Evolutionary conservation across 2,888 invertebrate genomes (phyloP), one percentile per base, ranked within the genome.

Genomic region (Apodemia hepburni): DNA sequence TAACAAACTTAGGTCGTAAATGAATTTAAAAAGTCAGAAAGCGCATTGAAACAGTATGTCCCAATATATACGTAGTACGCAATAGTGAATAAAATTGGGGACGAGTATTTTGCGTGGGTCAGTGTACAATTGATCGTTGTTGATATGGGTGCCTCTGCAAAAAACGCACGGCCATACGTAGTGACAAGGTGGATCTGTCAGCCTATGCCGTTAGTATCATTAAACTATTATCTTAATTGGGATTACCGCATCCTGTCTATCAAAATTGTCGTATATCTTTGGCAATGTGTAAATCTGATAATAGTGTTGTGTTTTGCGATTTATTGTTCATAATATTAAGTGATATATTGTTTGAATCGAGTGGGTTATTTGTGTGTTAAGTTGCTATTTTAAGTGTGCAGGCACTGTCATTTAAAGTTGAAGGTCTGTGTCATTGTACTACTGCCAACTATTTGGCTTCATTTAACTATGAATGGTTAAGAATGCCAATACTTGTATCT

Each of bases 131-230:
- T 80, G 84, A 78, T 74, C 80, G 81, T 76, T 74, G 74, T 78
- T 84, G 87, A 82, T 78, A 92, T 92, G 92, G 92, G 92, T 73
- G 89, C 88, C 68, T 86, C 91, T 65, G 86, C 88, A 71, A 91
- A 73, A 75, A 88, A 88, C 82, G 82, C 91, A 66, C 85, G 92
- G 58, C 91, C 90, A n/a, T 85, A 90, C 82, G 87, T 89, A 67
- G 84, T 92, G 68, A 82, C 84, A 77, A 80, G 92, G 77, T 92
- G 92, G 92, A 89, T 92, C 74, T 86, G 91, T 69, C 75, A 81
- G 67, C 42, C 42, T 42, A 42, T 15, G 42, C 92, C 85, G 90
- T 90, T 72, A 75, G 73, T 75, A 74, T 9, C 8, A 11, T 22
- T 12, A 12, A 3, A 18, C 18, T 9, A 18, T 27, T 51, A 18